Base-by-base conservation (phyloP, 1,140 invertebrate genomes). In the Xylocopa sonorina region DNA sequence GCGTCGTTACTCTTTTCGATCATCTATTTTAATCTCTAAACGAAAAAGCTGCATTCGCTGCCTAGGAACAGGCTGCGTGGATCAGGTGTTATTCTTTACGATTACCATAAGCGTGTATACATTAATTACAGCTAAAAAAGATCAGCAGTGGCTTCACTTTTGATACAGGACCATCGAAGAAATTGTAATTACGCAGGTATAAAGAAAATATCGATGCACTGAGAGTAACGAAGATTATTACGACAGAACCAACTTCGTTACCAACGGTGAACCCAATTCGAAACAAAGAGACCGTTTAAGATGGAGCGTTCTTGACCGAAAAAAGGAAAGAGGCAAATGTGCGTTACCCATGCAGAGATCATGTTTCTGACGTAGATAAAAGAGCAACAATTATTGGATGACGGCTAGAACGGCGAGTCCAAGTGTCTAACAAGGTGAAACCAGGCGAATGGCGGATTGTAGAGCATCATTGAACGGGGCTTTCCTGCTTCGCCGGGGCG, bases 401-500 rank as follows among this genome's bases (percentile, higher is more conserved):
- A 16, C 34, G n/a, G 24, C 7, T 32, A 38, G 71, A 58, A n/a
- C 60, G 41, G 46, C 46, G 53, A 64, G 74, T 83, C 78, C 80
- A 71, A 41, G 29, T 32, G 82, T 85, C 43, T 72, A n/a, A 76
- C 84, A 85, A 84, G 82, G 83, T 74, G 84, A 85, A 81, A 77
- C 83, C 84, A 84, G 82, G 78, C 57, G 73, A 63, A 85, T 64
- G 81, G 77, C 71, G 80, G 68, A 57, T 62, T 48, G 71, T 48
- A 60, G 66, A 57, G 60, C 48, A 68, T 74, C 50, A 81, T 71
- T 55, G 27, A 80, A 73, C 67, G 78, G 27, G 63, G 71, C 81
- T 71, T 84, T 84, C 82, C 82, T 76, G 82, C 80, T 84, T 84
- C 82, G 78, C 57, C 77, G 63, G 72, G 71, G 82, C 62, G 74